Evolutionary conservation across 2,888 invertebrate genomes (phyloP).

Genomic region (Diadegma fenestrale): DNA sequence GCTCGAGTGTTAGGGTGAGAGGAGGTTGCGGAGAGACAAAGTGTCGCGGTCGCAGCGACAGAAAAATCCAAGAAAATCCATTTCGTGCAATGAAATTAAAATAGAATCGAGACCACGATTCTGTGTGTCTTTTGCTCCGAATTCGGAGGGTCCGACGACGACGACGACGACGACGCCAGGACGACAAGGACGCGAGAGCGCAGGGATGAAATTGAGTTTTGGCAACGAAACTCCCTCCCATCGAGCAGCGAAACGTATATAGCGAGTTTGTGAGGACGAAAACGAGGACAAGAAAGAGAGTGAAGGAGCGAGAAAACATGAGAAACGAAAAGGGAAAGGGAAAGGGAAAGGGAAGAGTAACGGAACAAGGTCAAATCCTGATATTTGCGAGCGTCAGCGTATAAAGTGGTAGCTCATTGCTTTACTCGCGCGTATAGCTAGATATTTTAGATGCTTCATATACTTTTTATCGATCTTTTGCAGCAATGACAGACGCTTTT

Average conservation of each 20-base stretch:
- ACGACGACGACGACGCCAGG: background rate
- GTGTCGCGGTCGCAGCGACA: background rate
- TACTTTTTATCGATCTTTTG: conserved; percentile 54
- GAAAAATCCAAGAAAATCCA: background rate
- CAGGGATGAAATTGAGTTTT: conserved; percentile 60
- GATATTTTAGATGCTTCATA: conserved; percentile 31
- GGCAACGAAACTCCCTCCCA: conserved; percentile 48
- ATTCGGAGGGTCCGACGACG: background rate
- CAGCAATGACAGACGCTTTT: conserved; percentile 15
- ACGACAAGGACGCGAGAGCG: background rate
- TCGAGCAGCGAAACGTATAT: conserved; percentile 28
- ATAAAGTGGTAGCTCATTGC: conserved; percentile 42
- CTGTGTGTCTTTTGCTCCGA: background rate
- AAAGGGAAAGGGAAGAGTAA: background rate
- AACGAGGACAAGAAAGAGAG: conserved; percentile 11
- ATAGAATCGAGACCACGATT: conserved; percentile 30
- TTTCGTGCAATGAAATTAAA: background rate
- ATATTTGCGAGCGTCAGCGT: conserved; percentile 49
- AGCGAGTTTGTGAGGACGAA: conserved; percentile 14
- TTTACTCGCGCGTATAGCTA: conserved; percentile 31
- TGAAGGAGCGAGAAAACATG: conserved; percentile 14
- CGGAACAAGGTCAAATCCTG: conserved; percentile 59
- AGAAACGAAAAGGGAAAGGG: conserved; percentile 4
- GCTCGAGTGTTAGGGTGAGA: background rate
- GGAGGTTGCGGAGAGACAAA: background rate